Evolutionary conservation across 2,888 invertebrate genomes (phyloP).

Genomic region (Agrenia bidenticulata): DNA sequence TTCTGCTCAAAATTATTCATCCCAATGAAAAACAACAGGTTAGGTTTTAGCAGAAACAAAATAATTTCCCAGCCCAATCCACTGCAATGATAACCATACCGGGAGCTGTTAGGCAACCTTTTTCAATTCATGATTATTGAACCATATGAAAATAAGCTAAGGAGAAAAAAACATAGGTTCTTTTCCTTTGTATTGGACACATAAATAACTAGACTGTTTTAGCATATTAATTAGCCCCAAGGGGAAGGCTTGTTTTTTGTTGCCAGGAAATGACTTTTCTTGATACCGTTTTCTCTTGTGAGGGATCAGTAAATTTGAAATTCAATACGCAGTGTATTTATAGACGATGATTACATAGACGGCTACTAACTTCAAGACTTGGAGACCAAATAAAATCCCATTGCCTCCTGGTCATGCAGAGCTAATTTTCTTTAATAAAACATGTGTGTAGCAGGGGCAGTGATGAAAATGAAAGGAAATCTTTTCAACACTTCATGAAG

Average conservation of each 20-base stretch:
- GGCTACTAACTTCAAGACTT: neutral
- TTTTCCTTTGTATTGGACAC: too few species aligned
- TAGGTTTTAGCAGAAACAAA: too few species aligned
- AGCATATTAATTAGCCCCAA: conserved; percentile 17
- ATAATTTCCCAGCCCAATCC: too few species aligned
- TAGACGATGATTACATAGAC: neutral
- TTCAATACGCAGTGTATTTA: neutral
- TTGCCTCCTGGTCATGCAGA: neutral
- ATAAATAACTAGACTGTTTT: neutral
- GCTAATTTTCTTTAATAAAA: neutral
- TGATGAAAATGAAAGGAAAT: conserved; percentile 11
- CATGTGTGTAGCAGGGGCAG: conserved; percentile 6
- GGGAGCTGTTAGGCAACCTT: too few species aligned
- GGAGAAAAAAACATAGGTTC: too few species aligned
- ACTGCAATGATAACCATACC: too few species aligned
- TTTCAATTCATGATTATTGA: too few species aligned
- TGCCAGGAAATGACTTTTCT: conserved; percentile 23
- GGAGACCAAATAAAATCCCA: neutral
- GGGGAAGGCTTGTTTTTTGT: conserved; percentile 7
- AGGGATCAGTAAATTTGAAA: neutral
- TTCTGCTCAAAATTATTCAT: too few species aligned
- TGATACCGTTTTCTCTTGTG: conserved; percentile 1
- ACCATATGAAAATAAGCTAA: too few species aligned
- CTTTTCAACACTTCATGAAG: conserved; percentile 3
- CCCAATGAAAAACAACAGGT: too few species aligned